These are phyloP conservation scores for Resseliella maxima DNA, from an alignment of 2,888 invertebrate genomes.

Conservation along the genomic window DNA sequence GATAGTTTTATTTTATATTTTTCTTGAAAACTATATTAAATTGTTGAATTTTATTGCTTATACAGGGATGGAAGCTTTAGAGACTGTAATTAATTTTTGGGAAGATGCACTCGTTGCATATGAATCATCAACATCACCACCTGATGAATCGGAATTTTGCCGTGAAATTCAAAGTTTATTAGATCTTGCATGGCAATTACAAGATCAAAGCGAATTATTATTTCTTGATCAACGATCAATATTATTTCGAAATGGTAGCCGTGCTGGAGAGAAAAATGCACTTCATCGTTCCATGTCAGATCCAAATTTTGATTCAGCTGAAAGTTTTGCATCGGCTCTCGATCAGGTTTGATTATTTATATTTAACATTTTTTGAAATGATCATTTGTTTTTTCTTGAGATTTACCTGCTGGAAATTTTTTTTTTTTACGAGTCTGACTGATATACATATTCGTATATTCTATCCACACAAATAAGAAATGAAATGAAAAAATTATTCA, in stretches of 20 bases:
- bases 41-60: too few relatives aligned
- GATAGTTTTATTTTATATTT: too few relatives aligned
- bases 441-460: neutral
- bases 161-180: constrained; percentile 83
- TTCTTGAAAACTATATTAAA: neutral
- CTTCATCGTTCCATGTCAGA: constrained; percentile 66
- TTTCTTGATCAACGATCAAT: constrained; percentile 91
- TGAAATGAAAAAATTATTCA: too few relatives aligned
- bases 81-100: constrained; percentile 93
- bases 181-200: constrained; percentile 85
- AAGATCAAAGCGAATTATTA: constrained; percentile 87
- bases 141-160: constrained; percentile 87
- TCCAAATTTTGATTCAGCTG: constrained; percentile 86
- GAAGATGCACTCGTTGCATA: constrained; percentile 92
- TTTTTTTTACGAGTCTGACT: neutral
- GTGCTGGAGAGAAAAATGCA: constrained; percentile 64
- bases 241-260: constrained; percentile 79
- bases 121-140: constrained; percentile 75
- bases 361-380: neutral
- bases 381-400: neutral
- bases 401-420: neutral
- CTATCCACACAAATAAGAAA: too few relatives aligned
- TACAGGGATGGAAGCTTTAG: constrained; percentile 90
- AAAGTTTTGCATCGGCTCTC: constrained; percentile 96
- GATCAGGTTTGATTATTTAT: constrained; percentile 75